Evolutionary conservation across 2,888 invertebrate species (phyloP), one percentile per base, ranked within the genome.

Genomic region (Keiferia lycopersicella): DNA sequence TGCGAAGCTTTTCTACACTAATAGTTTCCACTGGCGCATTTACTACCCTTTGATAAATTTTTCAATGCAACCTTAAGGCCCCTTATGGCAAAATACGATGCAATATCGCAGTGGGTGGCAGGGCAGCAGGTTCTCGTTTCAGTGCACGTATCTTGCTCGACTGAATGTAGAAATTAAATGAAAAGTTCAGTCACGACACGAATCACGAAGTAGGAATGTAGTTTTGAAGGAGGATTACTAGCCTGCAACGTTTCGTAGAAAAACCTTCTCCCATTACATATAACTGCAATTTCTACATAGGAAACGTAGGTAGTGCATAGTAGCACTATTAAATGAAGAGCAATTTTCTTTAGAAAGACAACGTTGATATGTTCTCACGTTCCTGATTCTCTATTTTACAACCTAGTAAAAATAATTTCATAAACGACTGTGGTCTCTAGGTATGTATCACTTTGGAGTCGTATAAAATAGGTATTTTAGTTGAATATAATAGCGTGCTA

Each of bases 1-100:
- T 45, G 45, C 38, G 66, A 67, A 67, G 64, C 66, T 66, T 69
- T 34, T 70, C 34, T 11, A 38, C 12, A 41, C 53, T 56, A 62
- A 62, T 41, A 41, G 20, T 22, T 30, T 61, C 20, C 38, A 39
- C n/a, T 45, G 4, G 45, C 26, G 6, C 53, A 18, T 26, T 53
- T 53, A n/a, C 11, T 26, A 20, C n/a, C 53, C 53, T n/a, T 16
- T 26, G 53, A 53, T 53, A 6, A 53, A 61, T 61, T 34, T 61
- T 34, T 61, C 34, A 61, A 34, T 38, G 34, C 50, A 34, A 51
- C 51, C 51, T 53, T 53, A 8, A 10, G 34, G 34, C 34, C 34
- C 34, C 6, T 34, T 56, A 34, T 30, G 30, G 22, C 51, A 53
- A 53, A 53, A 53, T 53, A 53, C 51, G 51, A 53, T 26, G 51